Base-by-base conservation (phyloP, 2,888 invertebrate species). In the Portevinia maculata region DNA sequence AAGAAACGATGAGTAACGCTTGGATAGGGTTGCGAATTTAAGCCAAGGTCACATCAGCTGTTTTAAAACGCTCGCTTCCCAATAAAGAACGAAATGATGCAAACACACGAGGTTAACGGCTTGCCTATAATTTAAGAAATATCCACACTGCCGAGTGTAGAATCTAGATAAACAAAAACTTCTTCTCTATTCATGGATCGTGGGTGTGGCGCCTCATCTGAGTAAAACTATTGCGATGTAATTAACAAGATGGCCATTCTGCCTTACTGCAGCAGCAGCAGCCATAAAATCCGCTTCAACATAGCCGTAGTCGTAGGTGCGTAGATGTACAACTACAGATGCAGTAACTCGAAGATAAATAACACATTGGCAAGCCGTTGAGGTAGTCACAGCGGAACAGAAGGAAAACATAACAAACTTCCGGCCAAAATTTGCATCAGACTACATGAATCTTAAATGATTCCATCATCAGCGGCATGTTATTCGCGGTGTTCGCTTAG, bases 41-140 rank as follows among this genome's bases (percentile, higher is more conserved):
- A 52, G 74, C 57, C 74, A 75, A 75, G 74, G 74, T 60, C 74
- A 9, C 4, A n/a, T n/a, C n/a, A n/a, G n/a, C n/a, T n/a, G n/a
- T n/a, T n/a, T n/a, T n/a, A n/a, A 46, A 24, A 6, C 15, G 2
- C 9, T 48, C 15, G 6, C 7, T 6, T 50, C 64, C 28, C 24
- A 52, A 13, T 19, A n/a, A 11, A 53, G 32, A 44, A 9, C 2
- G 24, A 24, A 24, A 24, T 5, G 24, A 24, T 24, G 3, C 3
- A 53, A 65, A 41, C 53, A 44, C 32, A 32, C 19, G 21, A 7
- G 9, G n/a, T 3, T 6, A 24, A 11, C 8, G 8, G 11, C 7
- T 17, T 21, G 19, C 11, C 13, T 28, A 34, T 24, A 37, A 52
- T 21, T 55, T 55, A 2, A 17, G 52, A 13, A 41, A 52, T 19